Evolutionary conservation across 2,797 vertebrate genomes (phyloP).

Genomic region (Parauchenoglanis punctatus): DNA sequence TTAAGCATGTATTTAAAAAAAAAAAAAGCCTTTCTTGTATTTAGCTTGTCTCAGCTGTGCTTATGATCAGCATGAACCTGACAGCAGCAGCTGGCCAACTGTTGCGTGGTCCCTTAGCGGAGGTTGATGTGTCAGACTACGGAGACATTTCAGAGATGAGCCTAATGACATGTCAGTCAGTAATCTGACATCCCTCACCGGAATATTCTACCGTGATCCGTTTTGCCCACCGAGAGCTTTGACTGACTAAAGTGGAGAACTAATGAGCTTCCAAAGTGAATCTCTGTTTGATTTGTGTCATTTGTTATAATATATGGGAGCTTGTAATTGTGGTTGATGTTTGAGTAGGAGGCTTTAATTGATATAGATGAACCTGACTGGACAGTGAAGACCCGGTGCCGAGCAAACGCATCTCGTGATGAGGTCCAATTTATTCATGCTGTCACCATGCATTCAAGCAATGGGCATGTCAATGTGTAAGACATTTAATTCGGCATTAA

Average conservation of each 20-base stretch:
- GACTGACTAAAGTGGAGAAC: not conserved
- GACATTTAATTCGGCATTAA: not conserved
- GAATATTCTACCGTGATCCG: constrained; percentile 1
- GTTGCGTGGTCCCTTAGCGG: constrained; percentile 17
- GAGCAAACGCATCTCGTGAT: constrained; percentile 15
- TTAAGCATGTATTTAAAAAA: no score
- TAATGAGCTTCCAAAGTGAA: not conserved
- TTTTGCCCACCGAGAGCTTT: not conserved
- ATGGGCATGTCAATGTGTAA: not conserved
- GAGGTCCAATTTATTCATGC: constrained; percentile 44
- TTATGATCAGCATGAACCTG: constrained; percentile 16
- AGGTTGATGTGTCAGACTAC: constrained; percentile 38
- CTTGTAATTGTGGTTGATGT: constrained; percentile 30
- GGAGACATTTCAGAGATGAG: constrained; percentile 9
- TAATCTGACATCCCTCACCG: constrained; percentile 3
- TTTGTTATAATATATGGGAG: not conserved
- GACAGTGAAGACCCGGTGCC: constrained; percentile 48
- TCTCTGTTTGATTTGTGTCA: not conserved
- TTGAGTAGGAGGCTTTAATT: constrained; percentile 31
- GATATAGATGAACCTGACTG: constrained; percentile 28
- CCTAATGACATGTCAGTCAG: not conserved
- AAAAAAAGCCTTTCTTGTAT: not conserved
- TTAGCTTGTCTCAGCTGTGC: not conserved
- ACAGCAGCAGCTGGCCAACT: constrained; percentile 25
- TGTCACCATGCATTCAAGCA: constrained; percentile 51